A percentile compares a stretch with the other conserved stretches of the same genome.
Conservation (phyloP, 2,888 invertebrate genomes). For the Nomada hirtipes region DNA sequence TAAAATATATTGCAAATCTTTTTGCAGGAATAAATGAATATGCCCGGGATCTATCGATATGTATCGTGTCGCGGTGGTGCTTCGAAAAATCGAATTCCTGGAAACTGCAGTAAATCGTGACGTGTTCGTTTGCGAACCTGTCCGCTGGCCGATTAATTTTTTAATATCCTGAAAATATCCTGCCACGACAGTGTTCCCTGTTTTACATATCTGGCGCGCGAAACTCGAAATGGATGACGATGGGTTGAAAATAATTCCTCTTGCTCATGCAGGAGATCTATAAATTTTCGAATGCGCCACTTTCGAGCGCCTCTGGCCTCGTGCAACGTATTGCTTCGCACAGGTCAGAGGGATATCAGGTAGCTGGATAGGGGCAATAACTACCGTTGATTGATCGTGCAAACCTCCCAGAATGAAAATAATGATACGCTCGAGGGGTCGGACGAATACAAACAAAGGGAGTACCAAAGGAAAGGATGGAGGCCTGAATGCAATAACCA, state of each 20-base stretch:
- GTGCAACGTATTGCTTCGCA: constrained; percentile 26
- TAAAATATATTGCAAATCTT: no score
- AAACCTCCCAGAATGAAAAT: constrained; percentile 35
- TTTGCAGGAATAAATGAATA: no score
- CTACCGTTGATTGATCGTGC: constrained; percentile 47
- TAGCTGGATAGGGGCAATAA: constrained; percentile 33
- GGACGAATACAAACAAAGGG: constrained; percentile 10
- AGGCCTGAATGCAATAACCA: constrained; percentile 23
- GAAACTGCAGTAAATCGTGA: no score
- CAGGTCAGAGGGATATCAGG: constrained; percentile 29
- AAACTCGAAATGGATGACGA: constrained; percentile 23
- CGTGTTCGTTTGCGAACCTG: constrained; percentile 1
- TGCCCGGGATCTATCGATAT: no score
- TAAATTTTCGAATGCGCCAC: constrained; percentile 23
- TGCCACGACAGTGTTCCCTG: not conserved
- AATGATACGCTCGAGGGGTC: constrained; percentile 15
- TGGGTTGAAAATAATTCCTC: constrained; percentile 45
- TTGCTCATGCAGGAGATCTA: constrained; percentile 13
- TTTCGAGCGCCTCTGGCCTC: constrained; percentile 4
- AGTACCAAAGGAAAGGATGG: not conserved
- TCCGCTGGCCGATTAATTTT: constrained; percentile 20
- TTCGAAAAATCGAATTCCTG: no score
- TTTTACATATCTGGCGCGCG: not conserved
- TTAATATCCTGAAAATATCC: constrained; percentile 21
- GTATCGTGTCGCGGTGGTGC: no score